phyloP scores from a whole-genome alignment of 37 sponge, comb jelly and placozoan species.

The Mnemiopsis leidyi region DNA sequence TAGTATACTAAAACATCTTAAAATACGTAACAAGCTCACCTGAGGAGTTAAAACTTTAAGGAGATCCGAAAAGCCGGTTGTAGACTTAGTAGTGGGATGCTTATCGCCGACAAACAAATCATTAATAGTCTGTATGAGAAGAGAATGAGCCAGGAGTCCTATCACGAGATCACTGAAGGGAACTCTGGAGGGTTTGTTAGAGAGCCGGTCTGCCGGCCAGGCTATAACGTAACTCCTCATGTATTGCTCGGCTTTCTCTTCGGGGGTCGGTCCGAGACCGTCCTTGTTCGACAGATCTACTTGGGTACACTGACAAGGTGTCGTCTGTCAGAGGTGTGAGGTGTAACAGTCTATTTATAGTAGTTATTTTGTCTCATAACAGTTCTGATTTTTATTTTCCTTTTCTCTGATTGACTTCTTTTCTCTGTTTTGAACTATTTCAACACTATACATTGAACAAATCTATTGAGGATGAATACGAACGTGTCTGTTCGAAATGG shows the following conservation, averaged over 20 bases:
- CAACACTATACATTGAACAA: too few species aligned
- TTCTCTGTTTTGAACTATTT: too few species aligned
- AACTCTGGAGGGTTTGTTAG: slow-evolving; percentile 19
- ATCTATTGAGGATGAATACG: too few species aligned
- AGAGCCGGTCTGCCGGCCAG: slow-evolving; percentile 29
- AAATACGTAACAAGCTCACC: too few species aligned
- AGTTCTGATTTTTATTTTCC: too few species aligned
- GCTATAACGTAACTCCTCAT: slow-evolving; percentile 57
- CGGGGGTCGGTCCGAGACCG: neutral
- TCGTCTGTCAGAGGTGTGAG: too few species aligned
- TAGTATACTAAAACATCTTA: too few species aligned
- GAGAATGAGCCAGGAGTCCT: slow-evolving; percentile 62
- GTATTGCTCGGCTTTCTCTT: slow-evolving; percentile 58
- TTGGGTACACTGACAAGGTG: neutral
- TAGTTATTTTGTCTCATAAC: too few species aligned
- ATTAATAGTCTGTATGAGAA: slow-evolving; percentile 57
- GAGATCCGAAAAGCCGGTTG: neutral
- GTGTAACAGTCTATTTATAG: too few species aligned
- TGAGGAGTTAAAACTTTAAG: slow-evolving; percentile 45
- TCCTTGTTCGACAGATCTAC: neutral
- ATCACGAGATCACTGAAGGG: slow-evolving; percentile 61
- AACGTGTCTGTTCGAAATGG: too few species aligned
- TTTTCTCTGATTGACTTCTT: too few species aligned
- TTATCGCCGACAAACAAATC: slow-evolving; percentile 65
- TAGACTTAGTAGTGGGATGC: slow-evolving; percentile 1